A percentile compares a stretch with the other conserved stretches of the same genome.
These are phyloP conservation scores for Mamestra brassicae DNA, from an alignment of 2,888 invertebrate genomes.

Conservation along the genomic window DNA sequence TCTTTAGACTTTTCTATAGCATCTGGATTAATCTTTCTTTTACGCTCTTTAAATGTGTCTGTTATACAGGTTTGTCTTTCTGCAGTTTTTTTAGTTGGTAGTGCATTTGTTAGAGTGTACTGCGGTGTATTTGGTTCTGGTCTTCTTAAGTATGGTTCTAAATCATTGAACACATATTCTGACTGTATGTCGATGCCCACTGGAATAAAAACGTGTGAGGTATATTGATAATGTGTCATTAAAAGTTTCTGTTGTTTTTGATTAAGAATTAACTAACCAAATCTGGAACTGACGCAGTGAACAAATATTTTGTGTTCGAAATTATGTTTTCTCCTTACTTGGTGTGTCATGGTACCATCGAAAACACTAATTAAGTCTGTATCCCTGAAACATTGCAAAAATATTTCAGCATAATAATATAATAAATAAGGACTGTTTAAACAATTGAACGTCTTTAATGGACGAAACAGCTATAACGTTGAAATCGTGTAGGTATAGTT, in stretches of 20 bases:
- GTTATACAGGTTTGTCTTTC: constrained; percentile 74
- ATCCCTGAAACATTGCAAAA: constrained; percentile 77
- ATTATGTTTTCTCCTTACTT: constrained; percentile 81
- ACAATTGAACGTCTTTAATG: neutral
- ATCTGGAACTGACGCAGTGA: constrained; percentile 91
- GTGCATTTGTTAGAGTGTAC: constrained; percentile 19
- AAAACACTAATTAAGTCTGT: constrained; percentile 84
- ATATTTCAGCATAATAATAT: neutral
- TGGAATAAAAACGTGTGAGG: constrained; percentile 72
- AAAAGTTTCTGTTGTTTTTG: constrained; percentile 2
- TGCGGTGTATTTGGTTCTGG: neutral
- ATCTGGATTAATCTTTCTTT: constrained; percentile 74
- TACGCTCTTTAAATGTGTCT: constrained; percentile 78
- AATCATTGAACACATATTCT: constrained; percentile 79
- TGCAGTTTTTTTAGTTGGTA: constrained; percentile 44
- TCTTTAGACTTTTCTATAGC: constrained; percentile 76
- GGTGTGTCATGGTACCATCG: constrained; percentile 83
- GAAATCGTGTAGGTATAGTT: neutral
- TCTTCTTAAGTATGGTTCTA: constrained; percentile 62
- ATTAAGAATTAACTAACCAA: constrained; percentile 82
- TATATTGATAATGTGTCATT: neutral
- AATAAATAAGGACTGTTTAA: neutral
- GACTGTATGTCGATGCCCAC: constrained; percentile 89
- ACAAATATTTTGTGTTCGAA: constrained; percentile 86
- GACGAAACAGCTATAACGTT: neutral